phyloP scores from a whole-genome alignment of 2,888 invertebrate species.

The Proisotoma minuta region DNA sequence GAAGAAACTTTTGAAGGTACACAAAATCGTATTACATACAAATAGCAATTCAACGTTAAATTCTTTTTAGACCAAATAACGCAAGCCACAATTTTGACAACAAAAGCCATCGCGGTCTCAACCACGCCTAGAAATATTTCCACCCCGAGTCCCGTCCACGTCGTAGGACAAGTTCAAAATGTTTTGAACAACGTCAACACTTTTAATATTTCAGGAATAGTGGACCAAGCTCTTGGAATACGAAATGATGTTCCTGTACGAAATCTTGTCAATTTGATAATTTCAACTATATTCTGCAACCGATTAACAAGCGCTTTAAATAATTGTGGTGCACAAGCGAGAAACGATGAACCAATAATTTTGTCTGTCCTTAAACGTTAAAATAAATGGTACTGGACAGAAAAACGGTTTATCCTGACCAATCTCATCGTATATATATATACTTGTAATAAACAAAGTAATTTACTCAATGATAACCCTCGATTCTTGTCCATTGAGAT shows the following conservation, averaged over 20 bases:
- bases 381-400: no score
- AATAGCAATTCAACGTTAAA: no score
- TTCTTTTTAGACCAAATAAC: background rate
- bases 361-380: no score
- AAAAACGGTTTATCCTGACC: no score
- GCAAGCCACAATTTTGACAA: background rate
- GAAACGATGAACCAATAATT: background rate
- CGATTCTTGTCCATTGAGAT: no score
- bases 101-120: background rate
- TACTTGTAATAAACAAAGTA: no score
- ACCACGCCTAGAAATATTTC: background rate
- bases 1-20: background rate
- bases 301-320: conserved; percentile 16
- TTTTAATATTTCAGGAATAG: conserved; percentile 27
- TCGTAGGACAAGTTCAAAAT: conserved; percentile 20
- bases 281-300: conserved; percentile 27
- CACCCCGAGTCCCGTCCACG: conserved; percentile 18
- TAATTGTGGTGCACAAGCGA: conserved; percentile 17
- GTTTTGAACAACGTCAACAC: conserved; percentile 22
- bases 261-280: conserved; percentile 22
- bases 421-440: no score
- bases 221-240: conserved; percentile 26
- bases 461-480: no score
- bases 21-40: background rate
- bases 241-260: conserved; percentile 17